Percentiles rank a stretch among this genome's conserved stretches.
These are phyloP conservation scores for Xerus rutilus DNA, from an alignment of 2,797 vertebrate genomes.

Conservation along the genomic window DNA sequence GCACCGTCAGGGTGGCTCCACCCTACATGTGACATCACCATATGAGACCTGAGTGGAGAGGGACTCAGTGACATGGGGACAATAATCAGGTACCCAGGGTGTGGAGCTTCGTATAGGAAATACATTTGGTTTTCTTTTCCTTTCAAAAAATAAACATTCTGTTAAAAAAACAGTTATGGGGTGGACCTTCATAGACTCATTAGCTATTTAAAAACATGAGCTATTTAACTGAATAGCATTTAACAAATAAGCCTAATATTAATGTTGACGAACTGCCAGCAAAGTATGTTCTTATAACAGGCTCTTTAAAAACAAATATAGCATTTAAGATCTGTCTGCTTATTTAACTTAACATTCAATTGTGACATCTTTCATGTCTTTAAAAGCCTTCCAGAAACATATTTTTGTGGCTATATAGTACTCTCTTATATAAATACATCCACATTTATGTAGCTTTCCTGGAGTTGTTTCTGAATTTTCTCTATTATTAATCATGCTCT, in stretches of 20 bases:
- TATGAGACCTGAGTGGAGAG: neutral
- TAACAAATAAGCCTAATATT: neutral
- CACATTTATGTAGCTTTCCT: neutral
- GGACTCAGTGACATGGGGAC: accelerated
- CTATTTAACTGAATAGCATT: neutral
- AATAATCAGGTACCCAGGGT: no score
- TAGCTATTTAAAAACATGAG: neutral
- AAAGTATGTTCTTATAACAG: neutral
- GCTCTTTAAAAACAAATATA: neutral
- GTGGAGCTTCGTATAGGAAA: neutral
- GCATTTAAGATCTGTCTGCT: neutral
- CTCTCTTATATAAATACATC: neutral
- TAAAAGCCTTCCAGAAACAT: neutral
- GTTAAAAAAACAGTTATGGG: neutral
- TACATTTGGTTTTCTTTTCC: neutral
- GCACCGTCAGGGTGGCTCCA: no score
- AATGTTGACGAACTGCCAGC: neutral
- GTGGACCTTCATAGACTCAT: neutral
- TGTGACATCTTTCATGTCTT: neutral
- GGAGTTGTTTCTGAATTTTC: neutral
- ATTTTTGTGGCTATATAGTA: neutral
- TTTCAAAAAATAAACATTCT: neutral
- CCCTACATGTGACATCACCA: accelerated
- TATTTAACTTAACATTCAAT: conserved; percentile 3
- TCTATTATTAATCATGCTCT: neutral